Conservation (phyloP, 64 coral and sea anemone genomes). For the Astreopora myriophthalma region DNA sequence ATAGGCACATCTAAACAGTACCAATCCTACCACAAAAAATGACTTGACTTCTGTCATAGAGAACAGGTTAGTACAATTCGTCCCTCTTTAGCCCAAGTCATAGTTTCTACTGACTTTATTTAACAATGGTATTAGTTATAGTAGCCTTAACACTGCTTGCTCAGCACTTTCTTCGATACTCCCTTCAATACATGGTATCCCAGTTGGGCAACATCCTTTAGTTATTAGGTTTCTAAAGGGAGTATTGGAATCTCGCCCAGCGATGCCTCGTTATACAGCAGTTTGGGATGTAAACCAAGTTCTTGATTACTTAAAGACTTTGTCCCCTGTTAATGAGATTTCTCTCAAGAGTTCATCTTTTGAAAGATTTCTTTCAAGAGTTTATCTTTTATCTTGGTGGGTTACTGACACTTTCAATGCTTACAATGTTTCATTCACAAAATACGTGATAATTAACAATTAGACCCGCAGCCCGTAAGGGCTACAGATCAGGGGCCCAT, state of each 20-base stretch:
- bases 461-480: too few relatives aligned
- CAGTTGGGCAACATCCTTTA: constrained; percentile 23
- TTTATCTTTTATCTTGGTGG: too few relatives aligned
- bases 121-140: constrained; percentile 8
- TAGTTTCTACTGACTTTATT: neutral
- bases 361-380: too few relatives aligned
- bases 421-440: neutral
- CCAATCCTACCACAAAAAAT: constrained; percentile 12
- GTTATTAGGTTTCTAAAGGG: constrained; percentile 49
- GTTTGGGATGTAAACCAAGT: constrained; percentile 44
- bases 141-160: constrained; percentile 49
- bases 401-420: neutral
- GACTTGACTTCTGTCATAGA: constrained; percentile 18
- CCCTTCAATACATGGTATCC: neutral
- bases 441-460: neutral
- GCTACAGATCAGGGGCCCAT: too few relatives aligned
- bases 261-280: constrained; percentile 38
- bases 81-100: constrained; percentile 5
- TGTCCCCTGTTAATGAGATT: neutral
- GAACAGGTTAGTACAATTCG: neutral
- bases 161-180: constrained; percentile 25
- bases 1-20: constrained; percentile 3
- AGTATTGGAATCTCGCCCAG: constrained; percentile 12
- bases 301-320: neutral
- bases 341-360: neutral